Conservation (phyloP, 2,797 vertebrate genomes). For the Pangasius macronema region DNA sequence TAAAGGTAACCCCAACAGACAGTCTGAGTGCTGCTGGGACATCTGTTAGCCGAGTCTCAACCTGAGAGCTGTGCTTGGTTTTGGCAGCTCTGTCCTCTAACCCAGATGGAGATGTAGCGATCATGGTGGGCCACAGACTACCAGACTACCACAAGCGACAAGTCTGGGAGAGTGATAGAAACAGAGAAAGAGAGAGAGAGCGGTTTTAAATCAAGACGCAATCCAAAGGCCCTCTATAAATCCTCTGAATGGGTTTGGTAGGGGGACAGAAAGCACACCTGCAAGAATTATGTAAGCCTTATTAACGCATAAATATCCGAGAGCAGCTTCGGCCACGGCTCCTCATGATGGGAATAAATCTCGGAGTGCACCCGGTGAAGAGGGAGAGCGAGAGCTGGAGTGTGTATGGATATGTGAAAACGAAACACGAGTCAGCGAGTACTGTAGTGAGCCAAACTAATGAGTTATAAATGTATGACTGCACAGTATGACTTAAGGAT, state of each 20-base stretch:
- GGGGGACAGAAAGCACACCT: slow-evolving; percentile 83
- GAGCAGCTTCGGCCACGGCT: slow-evolving; percentile 72
- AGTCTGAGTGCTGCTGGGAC: slow-evolving; percentile 44
- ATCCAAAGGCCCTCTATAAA: slow-evolving; percentile 82
- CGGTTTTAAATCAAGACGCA: slow-evolving; percentile 82
- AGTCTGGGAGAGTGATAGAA: slow-evolving; percentile 9
- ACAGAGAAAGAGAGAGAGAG: slow-evolving; percentile 56
- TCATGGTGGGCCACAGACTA: slow-evolving; percentile 46
- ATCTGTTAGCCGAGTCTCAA: slow-evolving; percentile 49
- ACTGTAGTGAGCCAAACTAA: slow-evolving; percentile 39
- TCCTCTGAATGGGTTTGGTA: slow-evolving; percentile 79
- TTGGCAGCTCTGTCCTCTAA: slow-evolving; percentile 52
- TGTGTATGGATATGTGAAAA: slow-evolving; percentile 47
- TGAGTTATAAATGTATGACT: slow-evolving; percentile 21
- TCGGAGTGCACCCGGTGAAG: slow-evolving; percentile 64
- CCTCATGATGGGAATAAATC: slow-evolving; percentile 78
- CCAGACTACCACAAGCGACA: slow-evolving; percentile 40
- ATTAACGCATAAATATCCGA: slow-evolving; percentile 86
- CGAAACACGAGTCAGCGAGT: slow-evolving; percentile 34
- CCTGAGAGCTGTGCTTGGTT: slow-evolving; percentile 41
- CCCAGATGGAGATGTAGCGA: slow-evolving; percentile 53
- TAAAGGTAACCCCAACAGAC: slow-evolving; percentile 67
- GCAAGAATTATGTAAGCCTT: slow-evolving; percentile 89
- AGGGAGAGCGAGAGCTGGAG: slow-evolving; percentile 57
- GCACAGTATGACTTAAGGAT: slow-evolving; percentile 14